A percentile compares a stretch with the other conserved stretches of the same genome.
Conservation (phyloP, 2,797 vertebrate genomes). For the Rhynchotus rufescens region DNA sequence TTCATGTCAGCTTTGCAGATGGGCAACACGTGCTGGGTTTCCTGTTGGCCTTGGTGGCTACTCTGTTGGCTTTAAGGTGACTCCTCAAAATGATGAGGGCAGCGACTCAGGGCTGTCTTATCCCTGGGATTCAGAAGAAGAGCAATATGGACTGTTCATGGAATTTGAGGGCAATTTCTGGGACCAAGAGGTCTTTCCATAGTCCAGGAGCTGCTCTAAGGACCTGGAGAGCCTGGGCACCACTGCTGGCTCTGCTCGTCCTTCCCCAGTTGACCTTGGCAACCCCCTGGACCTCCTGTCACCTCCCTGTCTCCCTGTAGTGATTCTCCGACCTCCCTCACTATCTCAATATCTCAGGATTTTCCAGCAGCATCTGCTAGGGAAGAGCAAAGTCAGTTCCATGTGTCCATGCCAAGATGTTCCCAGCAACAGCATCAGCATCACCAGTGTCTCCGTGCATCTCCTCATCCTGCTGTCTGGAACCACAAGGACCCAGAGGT, state of each 20-base stretch:
- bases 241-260: neutral
- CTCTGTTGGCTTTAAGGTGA: neutral
- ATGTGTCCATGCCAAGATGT: rapidly evolving
- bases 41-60: neutral
- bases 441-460: rapidly evolving
- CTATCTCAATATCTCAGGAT: neutral
- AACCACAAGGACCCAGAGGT: neutral
- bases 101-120: too few species aligned
- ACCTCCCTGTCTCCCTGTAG: neutral
- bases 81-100: neutral
- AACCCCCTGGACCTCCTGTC: neutral
- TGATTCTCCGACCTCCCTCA: neutral
- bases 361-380: neutral
- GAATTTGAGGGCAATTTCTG: neutral
- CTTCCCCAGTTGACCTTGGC: neutral
- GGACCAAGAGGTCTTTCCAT: neutral
- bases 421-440: rapidly evolving
- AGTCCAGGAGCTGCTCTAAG: neutral
- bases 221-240: neutral
- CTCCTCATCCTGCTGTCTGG: neutral
- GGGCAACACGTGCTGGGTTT: neutral
- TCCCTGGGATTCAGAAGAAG: neutral
- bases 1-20: neutral
- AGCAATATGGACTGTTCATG: neutral
- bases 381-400: neutral